Evolutionary conservation across 2,888 invertebrate species (phyloP), one percentile per base, ranked within the genome.

Genomic region (Morpho achilles): DNA sequence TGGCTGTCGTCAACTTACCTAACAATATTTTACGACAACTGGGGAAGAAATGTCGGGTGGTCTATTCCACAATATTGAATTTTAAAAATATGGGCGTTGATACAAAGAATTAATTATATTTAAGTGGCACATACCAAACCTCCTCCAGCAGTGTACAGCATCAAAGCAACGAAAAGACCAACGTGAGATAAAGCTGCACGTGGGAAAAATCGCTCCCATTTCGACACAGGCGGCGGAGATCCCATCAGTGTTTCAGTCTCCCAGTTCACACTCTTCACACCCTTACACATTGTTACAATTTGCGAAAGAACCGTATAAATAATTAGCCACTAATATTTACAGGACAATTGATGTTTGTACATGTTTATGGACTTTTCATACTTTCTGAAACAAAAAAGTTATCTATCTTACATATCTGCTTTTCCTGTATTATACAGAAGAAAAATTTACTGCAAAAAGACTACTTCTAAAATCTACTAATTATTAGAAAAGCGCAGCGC

Each of bases 131-230:
- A 93, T 87, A 96, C 96, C 93, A 95, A 83, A 68, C 96, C 96
- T 56, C 96, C 96, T 53, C 94, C 93, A 41, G 93, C 94, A 0
- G 96, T 96, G 74, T 96, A 96, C 59, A 94, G 86, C 92, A 95
- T 95, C 56, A 96, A 90, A 0, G 95, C 94, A 51, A 95, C 91
- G 63, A 96, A 91, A 63, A 96, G 87, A 50, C 95, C 96, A 55
- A 95, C 87, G 71, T 96, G 96, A 59, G 95, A 94, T 53, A 95
- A 75, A 9, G 94, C 93, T 10, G 92, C 91, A 76, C 95, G 93
- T 53, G 95, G 91, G 74, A 93, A 91, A 69, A 93, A 87, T 59
- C 89, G 84, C 60, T 88, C 87, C 92, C 91, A 91, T 79, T 87
- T 74, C 1, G 80, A 75, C 9, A 69, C 68, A 59, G 78, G 77